Base-by-base conservation (phyloP, 2,113 vertebrate species). In the Phalacrocorax brasilianus region DNA sequence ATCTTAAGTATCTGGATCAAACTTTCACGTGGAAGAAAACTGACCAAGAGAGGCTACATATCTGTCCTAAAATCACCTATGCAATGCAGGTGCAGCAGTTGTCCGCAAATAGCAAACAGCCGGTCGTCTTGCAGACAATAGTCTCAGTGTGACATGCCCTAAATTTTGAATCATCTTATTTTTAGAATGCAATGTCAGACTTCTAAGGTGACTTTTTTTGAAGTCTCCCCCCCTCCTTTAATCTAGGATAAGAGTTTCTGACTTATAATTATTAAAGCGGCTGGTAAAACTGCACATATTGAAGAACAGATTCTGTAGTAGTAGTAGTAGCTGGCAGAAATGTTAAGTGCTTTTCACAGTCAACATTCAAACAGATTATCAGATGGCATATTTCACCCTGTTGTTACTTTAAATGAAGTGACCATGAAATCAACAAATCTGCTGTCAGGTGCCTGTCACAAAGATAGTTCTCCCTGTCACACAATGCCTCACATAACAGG, bases 371-470 rank as follows among this genome's bases (percentile, higher is more conserved):
- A 98, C 98, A 98, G 98, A 98, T 98, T 98, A 98, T 98, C 98
- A 98, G 98, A 98, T 98, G 98, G 98, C 98, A 98, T 98, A 98
- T 98, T 98, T 98, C 98, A 98, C 98, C 98, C 97, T 98, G 98
- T 98, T 98, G 98, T 98, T 98, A 98, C 98, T 98, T 98, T 98
- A 98, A 98, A 98, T 98, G 98, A 98, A 98, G 98, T 98, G 98
- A 98, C 98, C 98, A 98, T 98, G 98, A 98, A 98, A 98, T 98
- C 98, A 98, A 98, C 98, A 98, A 98, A 98, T 98, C 98, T 98
- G 98, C 98, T 98, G 98, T 98, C 98, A 98, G 98, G 98, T 98
- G 98, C 98, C 98, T 98, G 98, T 98, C 98, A 98, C 53, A 3
- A 95, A 98, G 98, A 97, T 98, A 97, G 98, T 98, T 98, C 98